Evolutionary conservation across 2,797 vertebrate genomes (phyloP).

Genomic region (Hydrophis major): DNA sequence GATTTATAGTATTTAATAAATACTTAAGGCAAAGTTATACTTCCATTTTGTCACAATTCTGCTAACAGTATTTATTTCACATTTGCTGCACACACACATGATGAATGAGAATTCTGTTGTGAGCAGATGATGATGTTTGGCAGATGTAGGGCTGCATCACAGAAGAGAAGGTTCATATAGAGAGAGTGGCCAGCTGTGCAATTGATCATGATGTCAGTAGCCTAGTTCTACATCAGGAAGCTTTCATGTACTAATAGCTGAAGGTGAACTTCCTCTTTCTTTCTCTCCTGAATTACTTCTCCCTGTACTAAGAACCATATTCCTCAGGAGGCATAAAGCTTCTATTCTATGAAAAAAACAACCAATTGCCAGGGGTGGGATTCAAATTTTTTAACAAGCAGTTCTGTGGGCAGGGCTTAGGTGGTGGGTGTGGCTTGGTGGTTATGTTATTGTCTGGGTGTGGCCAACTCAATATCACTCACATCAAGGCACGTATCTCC

Average conservation of each 20-base stretch:
- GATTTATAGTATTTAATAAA: background rate
- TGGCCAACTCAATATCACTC: too few relatives aligned
- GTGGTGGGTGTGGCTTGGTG: too few relatives aligned
- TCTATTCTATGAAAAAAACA: background rate
- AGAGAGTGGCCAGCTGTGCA: background rate
- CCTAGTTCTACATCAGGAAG: background rate
- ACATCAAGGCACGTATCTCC: too few relatives aligned
- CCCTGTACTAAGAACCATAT: background rate
- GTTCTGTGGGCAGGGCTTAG: too few relatives aligned
- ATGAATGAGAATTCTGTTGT: background rate
- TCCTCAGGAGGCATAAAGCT: background rate
- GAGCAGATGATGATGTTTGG: background rate
- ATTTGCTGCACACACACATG: background rate
- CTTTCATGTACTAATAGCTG: background rate
- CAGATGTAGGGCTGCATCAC: background rate
- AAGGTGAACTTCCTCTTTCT: background rate
- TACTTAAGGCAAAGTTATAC: background rate
- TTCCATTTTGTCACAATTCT: background rate
- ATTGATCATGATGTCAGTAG: background rate
- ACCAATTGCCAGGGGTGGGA: background rate
- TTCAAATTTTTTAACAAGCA: too few relatives aligned
- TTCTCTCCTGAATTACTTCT: background rate
- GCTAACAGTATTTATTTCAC: background rate
- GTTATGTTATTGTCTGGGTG: too few relatives aligned
- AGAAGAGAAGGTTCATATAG: background rate